phyloP scores from a whole-genome alignment of 2,113 vertebrate genomes.

The Thomomys bottae region DNA sequence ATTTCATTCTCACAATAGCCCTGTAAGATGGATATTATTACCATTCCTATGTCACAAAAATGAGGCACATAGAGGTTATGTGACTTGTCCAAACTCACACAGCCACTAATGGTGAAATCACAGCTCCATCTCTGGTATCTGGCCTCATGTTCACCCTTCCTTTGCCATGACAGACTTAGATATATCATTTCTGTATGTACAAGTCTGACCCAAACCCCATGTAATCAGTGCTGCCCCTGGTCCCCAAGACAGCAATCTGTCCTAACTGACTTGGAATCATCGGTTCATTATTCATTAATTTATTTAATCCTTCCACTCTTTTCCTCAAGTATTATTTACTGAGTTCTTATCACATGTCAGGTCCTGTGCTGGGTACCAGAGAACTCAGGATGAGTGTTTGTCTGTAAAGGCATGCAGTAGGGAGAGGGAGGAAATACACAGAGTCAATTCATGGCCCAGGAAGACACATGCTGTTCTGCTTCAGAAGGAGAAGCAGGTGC shows the following conservation, averaged over 20 bases:
- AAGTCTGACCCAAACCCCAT: not conserved
- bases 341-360: not conserved
- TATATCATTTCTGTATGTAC: not conserved
- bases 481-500: not conserved
- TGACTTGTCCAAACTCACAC: not conserved
- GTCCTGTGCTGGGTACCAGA: not conserved
- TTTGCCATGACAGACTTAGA: not conserved
- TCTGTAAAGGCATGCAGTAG: not conserved
- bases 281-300: constrained; percentile 31
- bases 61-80: not conserved
- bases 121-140: not conserved
- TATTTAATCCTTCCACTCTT: constrained; percentile 19
- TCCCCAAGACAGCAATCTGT: not conserved
- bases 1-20: not conserved
- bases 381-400: not conserved
- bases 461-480: not conserved
- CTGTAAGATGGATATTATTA: not conserved
- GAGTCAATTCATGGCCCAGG: not conserved
- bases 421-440: not conserved
- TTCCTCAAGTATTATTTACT: not conserved
- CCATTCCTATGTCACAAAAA: not conserved
- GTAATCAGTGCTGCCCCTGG: not conserved
- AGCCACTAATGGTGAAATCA: not conserved
- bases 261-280: not conserved
- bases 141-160: not conserved